Percentiles rank a stretch among this genome's conserved stretches.
Conservation (phyloP, 2,113 vertebrate genomes). For the Delphinus delphis region DNA sequence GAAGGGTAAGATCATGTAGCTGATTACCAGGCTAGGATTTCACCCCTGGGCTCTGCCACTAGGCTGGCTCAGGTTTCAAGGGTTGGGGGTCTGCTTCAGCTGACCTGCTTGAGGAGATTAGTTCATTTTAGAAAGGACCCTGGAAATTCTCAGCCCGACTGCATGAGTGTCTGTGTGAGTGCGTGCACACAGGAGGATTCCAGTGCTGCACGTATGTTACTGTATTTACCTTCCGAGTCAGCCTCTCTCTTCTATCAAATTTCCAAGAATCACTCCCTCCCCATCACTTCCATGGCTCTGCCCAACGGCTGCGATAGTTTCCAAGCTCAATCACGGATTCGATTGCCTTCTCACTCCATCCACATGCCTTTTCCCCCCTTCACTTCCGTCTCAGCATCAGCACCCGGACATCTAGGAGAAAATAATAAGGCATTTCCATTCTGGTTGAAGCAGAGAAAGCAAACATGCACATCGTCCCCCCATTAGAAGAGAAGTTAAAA, state of each 20-base stretch:
- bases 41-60: not conserved
- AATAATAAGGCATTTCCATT: not conserved
- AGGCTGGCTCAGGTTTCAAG: slow-evolving; percentile 35
- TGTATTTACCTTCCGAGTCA: not conserved
- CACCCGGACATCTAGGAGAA: not conserved
- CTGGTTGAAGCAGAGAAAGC: not conserved
- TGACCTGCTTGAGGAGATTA: not conserved
- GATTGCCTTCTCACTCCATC: not conserved
- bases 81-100: not conserved
- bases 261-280: not conserved
- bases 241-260: not conserved
- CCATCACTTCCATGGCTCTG: not conserved
- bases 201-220: too few relatives aligned
- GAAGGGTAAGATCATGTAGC: not conserved
- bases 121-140: slow-evolving; percentile 24
- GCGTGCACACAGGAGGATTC: not conserved
- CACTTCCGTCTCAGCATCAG: not conserved
- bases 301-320: not conserved
- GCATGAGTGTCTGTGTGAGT: not conserved
- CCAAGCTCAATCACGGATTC: not conserved
- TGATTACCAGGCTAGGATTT: not conserved
- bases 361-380: not conserved
- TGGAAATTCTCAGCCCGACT: slow-evolving; percentile 7
- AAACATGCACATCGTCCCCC: accelerated
- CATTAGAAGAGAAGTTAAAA: not conserved